Base-by-base conservation (phyloP, 2,113 vertebrate genomes). In the Acinonyx jubatus region DNA sequence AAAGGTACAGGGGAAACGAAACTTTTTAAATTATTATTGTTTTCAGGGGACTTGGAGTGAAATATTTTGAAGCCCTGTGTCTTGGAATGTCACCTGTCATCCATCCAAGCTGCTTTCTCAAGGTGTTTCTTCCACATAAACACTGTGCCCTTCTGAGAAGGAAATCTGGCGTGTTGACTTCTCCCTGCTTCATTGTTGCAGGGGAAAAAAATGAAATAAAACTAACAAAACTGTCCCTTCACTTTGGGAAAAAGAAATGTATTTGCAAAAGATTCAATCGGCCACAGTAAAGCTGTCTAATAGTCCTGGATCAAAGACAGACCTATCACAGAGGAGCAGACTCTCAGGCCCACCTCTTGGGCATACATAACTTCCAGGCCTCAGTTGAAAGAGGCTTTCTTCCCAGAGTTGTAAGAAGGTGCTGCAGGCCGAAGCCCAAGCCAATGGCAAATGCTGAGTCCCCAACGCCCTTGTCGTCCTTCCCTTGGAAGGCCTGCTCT, bases 171-270 rank as follows among this genome's bases (percentile, higher is more conserved):
- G 8, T 33, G 73, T 2, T 14, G n/a, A 65, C n/a, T 71, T 89
- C 25, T 81, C 74, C n/a, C 55, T 12, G 12, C 31, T 13, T 48
- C 45, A n/a, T 68, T 69, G 25, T 38, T 12, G 8, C 7, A 38
- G 65, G 50, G 19, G 3, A 5, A 14, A 7, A 7, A 52, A 65
- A 73, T 15, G 33, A 61, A 6, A 7, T 11, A 9, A 10, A 52
- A 65, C 68, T 15, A 48, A 61, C 14, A 48, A 31, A 80, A 23
- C 81, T 52, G 41, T 13, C 36, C 52, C 63, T 95, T 73, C 61
- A 23, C 61, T 83, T 96, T 78, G 4, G 55, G 31, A 74, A 76
- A 86, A 89, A 52, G 63, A 96, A 92, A 94, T 95, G 66, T 23
- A 68, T 89, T 83, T 93, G 66, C 78, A 93, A 86, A 92, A 27